Base-by-base conservation (phyloP, 2,888 invertebrate genomes). In the Morpho helenor region DNA sequence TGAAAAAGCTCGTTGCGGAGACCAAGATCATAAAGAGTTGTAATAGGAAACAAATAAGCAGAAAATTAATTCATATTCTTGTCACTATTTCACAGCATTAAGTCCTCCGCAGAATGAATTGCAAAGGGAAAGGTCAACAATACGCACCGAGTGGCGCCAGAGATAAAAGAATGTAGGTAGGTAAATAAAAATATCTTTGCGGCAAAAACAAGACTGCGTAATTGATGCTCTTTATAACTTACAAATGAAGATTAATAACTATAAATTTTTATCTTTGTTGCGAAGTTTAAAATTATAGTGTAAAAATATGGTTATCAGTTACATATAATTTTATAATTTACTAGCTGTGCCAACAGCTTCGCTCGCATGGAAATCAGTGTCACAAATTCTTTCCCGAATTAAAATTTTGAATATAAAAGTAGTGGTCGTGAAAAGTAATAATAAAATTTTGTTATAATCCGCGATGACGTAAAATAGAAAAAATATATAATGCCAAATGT, bases 41-140 rank as follows among this genome's bases (percentile, higher is more conserved):
- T 31, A 31, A 0, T 31, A 31, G 31, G 31, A 31, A 31, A 31
- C 5, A 31, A 3, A 3, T 31, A 31, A 31, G 31, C 31, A 31
- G 31, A 31, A 31, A 31, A 31, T 31, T 31, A 31, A 31, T 31
- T 31, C 31, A 31, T 5, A 31, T 5, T 31, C 3, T 31, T 31
- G 31, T 31, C 31, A 31, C 31, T 31, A 31, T 31, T 31, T 31
- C 31, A 43, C 43, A 9, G n/a, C 2, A 43, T 43, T 52, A 16
- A 16, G 7, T 10, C 3, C 7, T 22, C 40, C 46, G 49, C 54
- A 53, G 49, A 54, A 50, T 54, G 51, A 56, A 56, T 61, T 51
- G 56, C 54, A 55, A 57, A 63, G 61, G 56, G 55, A 59, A 63
- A 63, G 63, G 63, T 61, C 63, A 63, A 57, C 61, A 61, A 51